A percentile compares a stretch with the other conserved stretches of the same genome.
These are phyloP conservation scores for Poecilia picta DNA, from an alignment of 2,797 vertebrate species.

Conservation along the genomic window DNA sequence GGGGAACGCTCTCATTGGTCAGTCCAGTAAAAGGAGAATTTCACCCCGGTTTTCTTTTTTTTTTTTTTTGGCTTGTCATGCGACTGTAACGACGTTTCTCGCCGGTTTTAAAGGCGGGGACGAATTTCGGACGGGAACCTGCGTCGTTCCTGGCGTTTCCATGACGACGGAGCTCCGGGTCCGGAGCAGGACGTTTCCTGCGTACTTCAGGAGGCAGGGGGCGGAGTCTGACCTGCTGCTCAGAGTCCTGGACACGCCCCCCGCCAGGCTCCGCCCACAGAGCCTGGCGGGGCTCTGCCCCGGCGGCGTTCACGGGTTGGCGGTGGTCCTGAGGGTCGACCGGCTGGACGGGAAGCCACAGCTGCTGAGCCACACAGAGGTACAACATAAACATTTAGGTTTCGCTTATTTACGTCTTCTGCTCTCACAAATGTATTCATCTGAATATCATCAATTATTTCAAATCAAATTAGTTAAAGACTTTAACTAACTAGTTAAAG, in stretches of 20 bases:
- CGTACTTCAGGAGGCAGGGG: constrained; percentile 70
- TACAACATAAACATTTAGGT: not conserved
- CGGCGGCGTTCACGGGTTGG: constrained; percentile 81
- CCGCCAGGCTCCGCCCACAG: constrained; percentile 50
- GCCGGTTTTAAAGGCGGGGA: constrained; percentile 55
- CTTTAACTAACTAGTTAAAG: no score
- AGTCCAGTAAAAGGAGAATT: constrained; percentile 2
- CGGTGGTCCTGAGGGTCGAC: constrained; percentile 83
- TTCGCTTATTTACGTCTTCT: not conserved
- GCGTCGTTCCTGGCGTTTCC: constrained; percentile 59
- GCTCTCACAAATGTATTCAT: not conserved
- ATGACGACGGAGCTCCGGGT: constrained; percentile 69
- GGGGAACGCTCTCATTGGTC: constrained; percentile 86
- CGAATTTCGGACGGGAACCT: constrained; percentile 72
- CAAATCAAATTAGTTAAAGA: no score
- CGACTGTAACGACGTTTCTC: not conserved
- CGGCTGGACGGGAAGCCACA: constrained; percentile 43
- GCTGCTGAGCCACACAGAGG: constrained; percentile 66
- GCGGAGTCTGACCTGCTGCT: constrained; percentile 73
- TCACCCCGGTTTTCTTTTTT: no score
- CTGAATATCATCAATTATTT: no score
- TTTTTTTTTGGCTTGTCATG: not conserved
- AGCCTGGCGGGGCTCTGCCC: constrained; percentile 66
- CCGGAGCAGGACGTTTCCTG: constrained; percentile 60
- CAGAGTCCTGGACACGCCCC: constrained; percentile 82